Evolutionary conservation across 2,113 vertebrate genomes (phyloP).

Genomic region (Caloenas nicobarica): DNA sequence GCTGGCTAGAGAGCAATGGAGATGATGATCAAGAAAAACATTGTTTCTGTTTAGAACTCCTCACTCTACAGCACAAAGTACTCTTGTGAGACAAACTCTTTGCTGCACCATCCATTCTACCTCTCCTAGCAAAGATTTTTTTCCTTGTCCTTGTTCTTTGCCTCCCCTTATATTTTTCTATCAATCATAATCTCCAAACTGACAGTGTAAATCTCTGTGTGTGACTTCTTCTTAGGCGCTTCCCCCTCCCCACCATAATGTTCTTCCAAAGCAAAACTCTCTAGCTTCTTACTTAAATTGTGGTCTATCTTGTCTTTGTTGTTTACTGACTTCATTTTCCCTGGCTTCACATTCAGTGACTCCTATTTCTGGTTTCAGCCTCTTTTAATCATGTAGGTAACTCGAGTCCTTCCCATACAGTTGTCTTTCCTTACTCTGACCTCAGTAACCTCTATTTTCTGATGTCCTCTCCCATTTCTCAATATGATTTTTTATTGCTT

Average conservation of each 20-base stretch:
- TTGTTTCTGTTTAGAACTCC: neutral
- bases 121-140: neutral
- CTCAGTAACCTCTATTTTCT: neutral
- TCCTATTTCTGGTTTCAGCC: neutral
- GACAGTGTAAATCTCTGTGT: neutral
- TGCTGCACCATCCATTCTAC: neutral
- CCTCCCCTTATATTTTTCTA: neutral
- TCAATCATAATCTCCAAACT: neutral
- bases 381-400: neutral
- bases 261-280: neutral
- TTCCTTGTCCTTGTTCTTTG: neutral
- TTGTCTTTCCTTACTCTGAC: neutral
- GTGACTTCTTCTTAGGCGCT: neutral
- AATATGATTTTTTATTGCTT: neutral
- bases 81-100: neutral
- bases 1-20: neutral
- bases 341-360: neutral
- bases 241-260: neutral
- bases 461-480: neutral
- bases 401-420: fast-evolving
- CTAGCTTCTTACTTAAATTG: neutral
- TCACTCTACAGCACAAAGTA: neutral
- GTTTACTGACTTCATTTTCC: neutral
- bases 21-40: neutral
- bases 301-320: neutral